Conservation (phyloP, 2,888 invertebrate genomes). For the Copidosoma aretas region DNA sequence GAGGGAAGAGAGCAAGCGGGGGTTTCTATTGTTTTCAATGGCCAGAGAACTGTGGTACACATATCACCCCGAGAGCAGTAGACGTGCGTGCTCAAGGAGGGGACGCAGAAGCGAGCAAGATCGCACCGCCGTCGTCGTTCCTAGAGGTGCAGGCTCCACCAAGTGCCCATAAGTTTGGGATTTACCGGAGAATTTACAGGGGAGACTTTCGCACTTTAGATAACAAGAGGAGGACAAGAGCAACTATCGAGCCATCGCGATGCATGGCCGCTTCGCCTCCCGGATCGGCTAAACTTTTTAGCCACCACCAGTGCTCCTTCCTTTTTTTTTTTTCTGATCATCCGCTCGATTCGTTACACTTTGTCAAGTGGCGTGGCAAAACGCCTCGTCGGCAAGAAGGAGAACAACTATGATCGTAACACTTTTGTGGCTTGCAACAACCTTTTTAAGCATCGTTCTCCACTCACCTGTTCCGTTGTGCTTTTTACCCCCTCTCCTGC, state of each 20-base stretch:
- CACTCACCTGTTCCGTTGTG: too few species aligned
- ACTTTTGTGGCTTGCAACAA: too few species aligned
- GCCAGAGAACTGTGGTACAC: conserved; percentile 3
- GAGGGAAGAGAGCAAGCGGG: too few species aligned
- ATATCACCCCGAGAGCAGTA: conserved; percentile 5
- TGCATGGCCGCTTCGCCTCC: conserved; percentile 12
- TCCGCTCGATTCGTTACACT: too few species aligned
- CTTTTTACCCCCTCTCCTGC: too few species aligned
- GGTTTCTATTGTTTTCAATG: too few species aligned
- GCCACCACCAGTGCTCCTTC: neutral
- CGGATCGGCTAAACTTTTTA: neutral
- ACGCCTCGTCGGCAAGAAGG: too few species aligned
- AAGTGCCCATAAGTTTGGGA: conserved; percentile 57
- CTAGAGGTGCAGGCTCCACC: conserved; percentile 49
- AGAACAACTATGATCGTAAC: too few species aligned
- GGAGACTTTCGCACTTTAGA: conserved; percentile 54
- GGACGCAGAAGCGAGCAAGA: too few species aligned
- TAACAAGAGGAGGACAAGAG: conserved; percentile 36
- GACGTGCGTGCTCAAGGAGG: too few species aligned
- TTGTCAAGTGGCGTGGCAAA: too few species aligned
- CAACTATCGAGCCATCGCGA: conserved; percentile 27
- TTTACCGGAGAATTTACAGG: conserved; percentile 51
- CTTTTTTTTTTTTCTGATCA: neutral
- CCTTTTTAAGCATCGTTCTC: too few species aligned
- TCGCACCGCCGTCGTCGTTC: conserved; percentile 34